Percentiles rank a stretch among this genome's conserved stretches.
Conservation (phyloP, 2,113 vertebrate species). For the Astatoreochromis straeleni region DNA sequence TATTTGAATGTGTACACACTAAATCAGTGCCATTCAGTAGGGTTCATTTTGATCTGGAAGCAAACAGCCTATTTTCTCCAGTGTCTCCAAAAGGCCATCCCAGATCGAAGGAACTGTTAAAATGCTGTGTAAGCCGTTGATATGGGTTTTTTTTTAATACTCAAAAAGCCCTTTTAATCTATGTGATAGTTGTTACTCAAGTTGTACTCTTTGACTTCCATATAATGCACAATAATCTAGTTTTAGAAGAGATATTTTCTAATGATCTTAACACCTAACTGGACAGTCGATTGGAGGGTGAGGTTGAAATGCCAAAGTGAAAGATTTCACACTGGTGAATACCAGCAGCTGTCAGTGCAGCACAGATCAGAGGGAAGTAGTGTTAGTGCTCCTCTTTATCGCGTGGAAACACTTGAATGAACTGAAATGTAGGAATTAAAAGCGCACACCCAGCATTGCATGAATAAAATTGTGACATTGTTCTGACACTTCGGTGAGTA, state of each 20-base stretch:
- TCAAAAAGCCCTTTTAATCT: not conserved
- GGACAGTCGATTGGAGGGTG: not conserved
- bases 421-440: not conserved
- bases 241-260: not conserved
- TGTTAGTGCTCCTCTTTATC: not conserved
- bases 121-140: accelerated
- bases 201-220: not conserved
- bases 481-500: not conserved
- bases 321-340: not conserved
- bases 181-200: not conserved
- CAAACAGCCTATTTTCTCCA: not conserved
- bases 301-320: not conserved
- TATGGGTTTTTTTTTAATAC: not conserved
- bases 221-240: not conserved
- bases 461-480: not conserved
- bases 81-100: not conserved
- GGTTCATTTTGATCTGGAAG: not conserved
- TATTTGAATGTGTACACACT: not conserved
- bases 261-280: not conserved
- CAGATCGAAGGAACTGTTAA: not conserved
- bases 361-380: not conserved
- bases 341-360: not conserved
- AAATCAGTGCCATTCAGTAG: not conserved
- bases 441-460: not conserved
- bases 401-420: not conserved